Evolutionary conservation across 53 echinoderm and acorn worm genomes (phyloP), one percentile per base, ranked within the genome.

Genomic region (Holothuria leucospilota): DNA sequence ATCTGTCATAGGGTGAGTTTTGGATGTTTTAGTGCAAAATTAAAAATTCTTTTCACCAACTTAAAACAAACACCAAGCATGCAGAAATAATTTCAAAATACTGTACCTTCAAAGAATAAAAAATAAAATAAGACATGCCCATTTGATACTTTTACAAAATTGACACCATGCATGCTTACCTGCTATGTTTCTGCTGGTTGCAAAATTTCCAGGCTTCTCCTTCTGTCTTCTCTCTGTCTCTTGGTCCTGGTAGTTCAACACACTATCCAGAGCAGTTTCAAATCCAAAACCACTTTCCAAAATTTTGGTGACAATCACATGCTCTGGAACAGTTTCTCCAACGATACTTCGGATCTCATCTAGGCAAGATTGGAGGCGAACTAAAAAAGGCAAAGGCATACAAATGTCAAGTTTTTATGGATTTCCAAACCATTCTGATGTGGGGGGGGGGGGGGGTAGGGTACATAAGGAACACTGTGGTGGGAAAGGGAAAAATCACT

Each of bases 341-440:
- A 99, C 95, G 7, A 99, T 93, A 29, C 92, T 99, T 38, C 99
- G 92, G 56, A 99, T 95, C 30, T 94, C 99, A 51, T 99, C 99
- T 13, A 99, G 87, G 77, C 99, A 99, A 8, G 99, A 99, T 67
- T 99, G 95, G 8, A 98, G 79, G 15, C 86, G 93, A 28, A 89
- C 99, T 98, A 92, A 8, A 59, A 83, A 70, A 51, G 59, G 26
- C 16, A 67, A 67, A 64, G 7, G 65, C 65, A 64, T 64, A 9
- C 14, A 64, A 46, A 46, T 46, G 46, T 46, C 46, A 5, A 40
- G n/a, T 3, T 46, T 46, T 5, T 34, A 34, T 3, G 11, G 46
- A 46, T 46, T 46, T 11, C 46, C 3, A 0, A 46, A 46, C 46
- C 2, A 46, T 46, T 46, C 3, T 34, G 34, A 34, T 34, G 34